Base-by-base conservation (phyloP, 2,797 vertebrate species). In the Moxostoma hubbsi region DNA sequence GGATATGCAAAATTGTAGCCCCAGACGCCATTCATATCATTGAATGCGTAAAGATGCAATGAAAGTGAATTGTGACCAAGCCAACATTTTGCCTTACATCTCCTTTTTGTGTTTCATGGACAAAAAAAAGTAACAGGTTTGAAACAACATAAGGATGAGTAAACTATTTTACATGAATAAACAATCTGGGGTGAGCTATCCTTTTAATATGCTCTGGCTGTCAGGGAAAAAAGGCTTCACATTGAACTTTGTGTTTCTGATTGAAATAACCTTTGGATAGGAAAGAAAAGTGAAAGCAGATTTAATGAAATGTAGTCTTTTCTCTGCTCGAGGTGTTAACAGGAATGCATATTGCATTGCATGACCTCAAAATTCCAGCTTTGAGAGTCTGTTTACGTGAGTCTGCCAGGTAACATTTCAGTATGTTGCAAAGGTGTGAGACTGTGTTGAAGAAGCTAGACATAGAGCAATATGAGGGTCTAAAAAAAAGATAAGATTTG, bases 161-260 rank as follows among this genome's bases (percentile, higher is more conserved):
- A 36, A 36, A 36, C 4, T 36, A 36, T 36, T 36, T 36, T 36
- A 36, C 36, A 36, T 36, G 36, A 36, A 36, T 36, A 36, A 36
- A 36, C 36, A 36, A 3, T 36, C 36, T 36, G 36, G 36, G 36
- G 36, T 36, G 36, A 36, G 36, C 36, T 36, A 36, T 36, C 36
- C 36, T 36, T 36, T 36, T 36, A 80, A 78, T 73, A 70, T 74
- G 67, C 64, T 45, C 53, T 45, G 47, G 47, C 51, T 84, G 83
- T 83, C 82, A 80, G 74, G 51, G 47, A 46, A 75, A 4, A 76
- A 51, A 72, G 51, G 59, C 75, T 82, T 85, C 63, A 66, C 47
- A 57, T 55, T 75, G 58, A 82, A 81, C 81, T 77, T 75, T 78
- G 67, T 72, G 59, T 67, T 24, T 83, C 81, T 84, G 74, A 84